Evolutionary conservation across 2,113 vertebrate genomes (phyloP).

Genomic region (Lipophrys pholis): DNA sequence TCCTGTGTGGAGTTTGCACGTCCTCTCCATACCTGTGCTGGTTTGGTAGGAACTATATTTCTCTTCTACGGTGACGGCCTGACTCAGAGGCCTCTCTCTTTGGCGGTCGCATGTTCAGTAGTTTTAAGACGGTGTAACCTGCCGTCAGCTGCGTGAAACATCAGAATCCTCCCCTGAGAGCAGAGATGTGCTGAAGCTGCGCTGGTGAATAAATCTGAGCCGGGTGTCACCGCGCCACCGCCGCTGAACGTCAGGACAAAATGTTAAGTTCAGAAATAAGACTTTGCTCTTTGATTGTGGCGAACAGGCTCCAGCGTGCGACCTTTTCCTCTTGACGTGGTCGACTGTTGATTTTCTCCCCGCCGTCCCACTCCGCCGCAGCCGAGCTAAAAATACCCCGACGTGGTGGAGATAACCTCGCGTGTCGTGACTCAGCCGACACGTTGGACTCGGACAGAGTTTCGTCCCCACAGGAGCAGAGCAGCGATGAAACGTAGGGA

Average conservation of each 20-base stretch:
- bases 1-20: too few species aligned
- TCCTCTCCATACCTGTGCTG: too few species aligned
- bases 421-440: constrained; percentile 39
- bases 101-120: too few species aligned
- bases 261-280: constrained; percentile 44
- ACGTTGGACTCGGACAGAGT: constrained; percentile 8
- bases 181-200: background rate
- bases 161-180: too few species aligned
- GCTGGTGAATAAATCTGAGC: too few species aligned
- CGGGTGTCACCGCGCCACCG: background rate
- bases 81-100: too few species aligned
- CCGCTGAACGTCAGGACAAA: constrained; percentile 12
- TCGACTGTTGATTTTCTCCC: constrained; percentile 46
- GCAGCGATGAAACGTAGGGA: background rate
- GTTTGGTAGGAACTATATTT: too few species aligned
- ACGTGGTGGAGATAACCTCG: constrained; percentile 32
- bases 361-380: constrained; percentile 5
- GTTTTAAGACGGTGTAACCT: too few species aligned
- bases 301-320: constrained; percentile 33
- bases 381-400: constrained; percentile 49
- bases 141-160: too few species aligned
- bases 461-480: background rate
- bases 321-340: constrained; percentile 47
- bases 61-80: too few species aligned
- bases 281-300: constrained; percentile 56